Evolutionary conservation across 1,140 invertebrate genomes (phyloP).

Genomic region (Neodiprion pinetum): DNA sequence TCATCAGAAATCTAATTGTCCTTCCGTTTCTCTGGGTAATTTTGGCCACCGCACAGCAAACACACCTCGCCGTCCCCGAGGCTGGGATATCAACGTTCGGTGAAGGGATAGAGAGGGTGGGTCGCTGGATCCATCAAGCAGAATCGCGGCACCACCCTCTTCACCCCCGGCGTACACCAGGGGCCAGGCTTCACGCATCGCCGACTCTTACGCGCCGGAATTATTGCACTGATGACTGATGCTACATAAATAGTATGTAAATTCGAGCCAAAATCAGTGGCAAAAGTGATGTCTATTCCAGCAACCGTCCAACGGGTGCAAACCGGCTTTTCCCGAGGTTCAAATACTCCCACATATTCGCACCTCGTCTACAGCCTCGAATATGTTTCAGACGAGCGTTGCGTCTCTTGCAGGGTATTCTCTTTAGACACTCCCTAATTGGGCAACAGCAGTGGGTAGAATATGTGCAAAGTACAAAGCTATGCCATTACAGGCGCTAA

Average conservation of each 20-base stretch:
- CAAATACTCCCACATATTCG: too few species aligned
- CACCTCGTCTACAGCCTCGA: too few species aligned
- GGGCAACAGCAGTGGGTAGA: too few species aligned
- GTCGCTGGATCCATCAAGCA: background rate
- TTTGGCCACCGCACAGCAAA: too few species aligned
- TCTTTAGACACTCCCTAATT: too few species aligned
- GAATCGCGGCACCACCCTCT: conserved; percentile 33
- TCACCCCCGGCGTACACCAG: conserved; percentile 37
- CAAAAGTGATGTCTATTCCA: background rate
- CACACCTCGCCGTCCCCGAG: background rate
- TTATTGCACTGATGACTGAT: conserved; percentile 37
- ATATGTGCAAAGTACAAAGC: too few species aligned
- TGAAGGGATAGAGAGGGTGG: background rate
- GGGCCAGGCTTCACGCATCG: conserved; percentile 39
- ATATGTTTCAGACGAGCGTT: background rate
- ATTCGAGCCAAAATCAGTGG: conserved; percentile 21
- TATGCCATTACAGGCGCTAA: too few species aligned
- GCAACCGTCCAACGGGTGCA: background rate
- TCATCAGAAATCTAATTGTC: too few species aligned
- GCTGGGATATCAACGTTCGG: background rate
- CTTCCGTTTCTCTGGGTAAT: too few species aligned
- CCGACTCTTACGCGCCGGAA: conserved; percentile 39
- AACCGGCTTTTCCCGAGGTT: too few species aligned
- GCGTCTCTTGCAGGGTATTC: too few species aligned
- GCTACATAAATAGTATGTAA: conserved; percentile 40